phyloP scores from a whole-genome alignment of 2,113 vertebrate species.

The Sitta europaea region DNA sequence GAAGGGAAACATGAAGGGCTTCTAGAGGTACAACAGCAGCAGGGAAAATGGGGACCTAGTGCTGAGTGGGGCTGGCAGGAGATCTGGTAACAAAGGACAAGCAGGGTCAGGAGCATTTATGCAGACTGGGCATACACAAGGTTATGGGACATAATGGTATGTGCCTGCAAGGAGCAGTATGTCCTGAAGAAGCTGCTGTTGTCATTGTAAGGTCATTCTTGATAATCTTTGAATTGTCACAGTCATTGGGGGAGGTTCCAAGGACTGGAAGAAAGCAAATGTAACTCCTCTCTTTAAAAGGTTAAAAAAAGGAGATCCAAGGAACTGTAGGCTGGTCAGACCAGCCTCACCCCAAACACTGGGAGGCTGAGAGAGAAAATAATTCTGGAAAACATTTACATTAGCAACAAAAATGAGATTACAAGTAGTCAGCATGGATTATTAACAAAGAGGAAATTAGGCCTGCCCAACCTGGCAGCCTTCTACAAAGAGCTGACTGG shows the following conservation, averaged over 20 bases:
- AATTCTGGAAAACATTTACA: background rate
- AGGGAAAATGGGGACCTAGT: background rate
- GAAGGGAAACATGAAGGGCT: background rate
- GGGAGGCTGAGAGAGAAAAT: background rate
- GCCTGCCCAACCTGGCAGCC: background rate
- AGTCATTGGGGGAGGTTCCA: background rate
- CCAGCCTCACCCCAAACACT: background rate
- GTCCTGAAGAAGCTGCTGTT: background rate
- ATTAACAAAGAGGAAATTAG: background rate
- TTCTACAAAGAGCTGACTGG: background rate
- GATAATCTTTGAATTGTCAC: background rate
- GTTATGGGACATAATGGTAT: background rate
- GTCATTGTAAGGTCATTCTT: background rate
- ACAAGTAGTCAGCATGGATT: background rate
- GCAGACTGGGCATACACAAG: background rate
- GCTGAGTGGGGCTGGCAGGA: background rate
- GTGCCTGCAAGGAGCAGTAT: background rate
- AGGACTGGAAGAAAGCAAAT: background rate
- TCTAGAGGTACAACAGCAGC: background rate
- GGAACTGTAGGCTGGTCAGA: background rate
- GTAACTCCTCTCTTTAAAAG: background rate
- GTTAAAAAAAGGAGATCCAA: background rate
- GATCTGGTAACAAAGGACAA: background rate
- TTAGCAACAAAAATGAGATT: background rate
- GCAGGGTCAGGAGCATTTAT: background rate